Conservation (phyloP, 2,888 invertebrate genomes). For the Nowickia ferox region DNA sequence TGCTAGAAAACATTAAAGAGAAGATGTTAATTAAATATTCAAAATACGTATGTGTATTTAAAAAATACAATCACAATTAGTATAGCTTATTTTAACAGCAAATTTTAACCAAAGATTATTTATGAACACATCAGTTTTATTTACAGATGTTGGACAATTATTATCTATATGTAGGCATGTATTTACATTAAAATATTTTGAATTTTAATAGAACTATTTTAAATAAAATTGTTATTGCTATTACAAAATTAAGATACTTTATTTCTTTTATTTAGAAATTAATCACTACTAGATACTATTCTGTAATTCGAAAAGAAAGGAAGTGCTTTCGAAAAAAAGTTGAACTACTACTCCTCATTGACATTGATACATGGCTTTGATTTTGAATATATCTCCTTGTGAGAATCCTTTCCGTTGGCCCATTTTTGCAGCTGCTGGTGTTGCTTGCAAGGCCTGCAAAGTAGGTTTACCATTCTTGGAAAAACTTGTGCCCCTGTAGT, state of each 20-base stretch:
- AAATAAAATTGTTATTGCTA: slow-evolving; percentile 54
- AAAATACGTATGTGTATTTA: neutral
- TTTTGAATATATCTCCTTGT: slow-evolving; percentile 77
- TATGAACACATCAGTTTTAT: slow-evolving; percentile 19
- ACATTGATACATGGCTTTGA: slow-evolving; percentile 81
- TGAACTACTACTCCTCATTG: slow-evolving; percentile 14
- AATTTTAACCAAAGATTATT: slow-evolving; percentile 56
- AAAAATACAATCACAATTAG: neutral
- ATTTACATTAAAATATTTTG: slow-evolving; percentile 23
- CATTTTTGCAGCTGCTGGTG: slow-evolving; percentile 75
- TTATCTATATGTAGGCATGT: neutral
- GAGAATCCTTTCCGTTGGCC: slow-evolving; percentile 80
- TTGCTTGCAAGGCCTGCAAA: slow-evolving; percentile 86
- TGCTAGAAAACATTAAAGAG: neutral
- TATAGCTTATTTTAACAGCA: slow-evolving; percentile 24
- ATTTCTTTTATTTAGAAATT: neutral
- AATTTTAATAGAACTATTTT: slow-evolving; percentile 44
- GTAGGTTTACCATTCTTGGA: slow-evolving; percentile 88
- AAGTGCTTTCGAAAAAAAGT: no score
- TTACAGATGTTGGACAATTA: slow-evolving; percentile 22
- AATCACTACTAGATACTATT: no score
- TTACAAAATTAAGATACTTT: neutral
- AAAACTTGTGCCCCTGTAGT: slow-evolving; percentile 90
- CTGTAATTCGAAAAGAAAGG: no score
- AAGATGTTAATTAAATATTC: neutral